Percentiles rank a stretch among this genome's conserved stretches.
Evolutionary conservation across 2,888 invertebrate genomes (phyloP).

Genomic region (Cheiracanthium punctorium): DNA sequence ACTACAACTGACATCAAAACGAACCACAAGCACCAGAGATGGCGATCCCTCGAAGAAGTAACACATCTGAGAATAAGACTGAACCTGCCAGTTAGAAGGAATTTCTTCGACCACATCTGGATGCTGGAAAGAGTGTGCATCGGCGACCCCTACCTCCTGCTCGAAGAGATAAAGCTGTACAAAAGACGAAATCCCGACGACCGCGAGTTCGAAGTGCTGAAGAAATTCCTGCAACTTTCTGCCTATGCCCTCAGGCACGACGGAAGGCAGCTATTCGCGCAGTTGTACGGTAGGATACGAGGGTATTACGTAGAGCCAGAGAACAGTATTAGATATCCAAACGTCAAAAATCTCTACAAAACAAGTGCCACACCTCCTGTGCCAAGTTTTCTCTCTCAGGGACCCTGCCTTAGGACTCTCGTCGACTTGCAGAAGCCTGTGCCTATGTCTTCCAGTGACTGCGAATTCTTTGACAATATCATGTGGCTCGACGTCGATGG

Average conservation of each 20-base stretch:
- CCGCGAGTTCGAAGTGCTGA: constrained; percentile 80
- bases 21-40: constrained; percentile 45
- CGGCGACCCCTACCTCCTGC: constrained; percentile 62
- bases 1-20: constrained; percentile 17
- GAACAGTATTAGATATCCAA: constrained; percentile 69
- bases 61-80: constrained; percentile 77
- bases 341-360: constrained; percentile 43
- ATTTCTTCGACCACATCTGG: constrained; percentile 86
- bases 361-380: constrained; percentile 76
- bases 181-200: constrained; percentile 72
- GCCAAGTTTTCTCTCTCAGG: constrained; percentile 81
- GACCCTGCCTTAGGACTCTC: constrained; percentile 74
- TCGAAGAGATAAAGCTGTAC: constrained; percentile 70
- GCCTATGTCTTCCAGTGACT: constrained; percentile 22
- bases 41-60: constrained; percentile 84
- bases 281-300: constrained; percentile 79
- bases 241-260: constrained; percentile 86
- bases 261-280: constrained; percentile 87
- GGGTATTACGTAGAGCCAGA: constrained; percentile 74
- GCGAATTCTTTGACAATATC: constrained; percentile 15
- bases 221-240: constrained; percentile 84
- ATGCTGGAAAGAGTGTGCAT: constrained; percentile 87
- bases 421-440: constrained; percentile 36
- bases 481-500: constrained; percentile 25
- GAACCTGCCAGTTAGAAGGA: constrained; percentile 79